Percentiles rank a stretch among this genome's conserved stretches.
Evolutionary conservation across 2,797 vertebrate species (phyloP).

Genomic region (Buphagus erythrorhynchus): DNA sequence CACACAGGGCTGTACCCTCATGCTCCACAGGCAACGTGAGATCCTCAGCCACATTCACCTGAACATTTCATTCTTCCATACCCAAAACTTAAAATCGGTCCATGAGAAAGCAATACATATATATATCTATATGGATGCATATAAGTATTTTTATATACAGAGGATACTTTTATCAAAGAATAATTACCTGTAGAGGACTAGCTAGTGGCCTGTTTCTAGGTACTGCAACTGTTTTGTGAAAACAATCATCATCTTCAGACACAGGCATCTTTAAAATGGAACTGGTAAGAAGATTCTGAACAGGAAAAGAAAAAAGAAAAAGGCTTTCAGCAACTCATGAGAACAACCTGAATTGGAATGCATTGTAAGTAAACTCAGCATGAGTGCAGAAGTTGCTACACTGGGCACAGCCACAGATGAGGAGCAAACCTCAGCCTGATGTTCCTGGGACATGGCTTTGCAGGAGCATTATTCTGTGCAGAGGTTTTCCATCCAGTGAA

Average conservation of each 20-base stretch:
- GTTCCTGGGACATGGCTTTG: not conserved
- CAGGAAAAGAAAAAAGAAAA: not conserved
- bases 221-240: slow-evolving; percentile 85
- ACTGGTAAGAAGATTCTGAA: slow-evolving; percentile 92
- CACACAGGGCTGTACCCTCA: rapidly evolving
- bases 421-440: not conserved
- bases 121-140: not conserved
- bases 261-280: slow-evolving; percentile 87
- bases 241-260: slow-evolving; percentile 87
- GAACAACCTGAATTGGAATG: not conserved
- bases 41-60: not conserved
- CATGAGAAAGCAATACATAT: not conserved
- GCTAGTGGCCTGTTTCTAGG: slow-evolving; percentile 85
- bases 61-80: not conserved
- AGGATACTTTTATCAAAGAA: not conserved
- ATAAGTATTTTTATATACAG: not conserved
- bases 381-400: not conserved
- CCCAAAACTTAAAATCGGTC: not conserved
- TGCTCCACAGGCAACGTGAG: not conserved
- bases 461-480: not conserved
- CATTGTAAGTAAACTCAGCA: not conserved
- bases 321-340: slow-evolving; percentile 8
- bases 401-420: rapidly evolving
- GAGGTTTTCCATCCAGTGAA: not conserved
- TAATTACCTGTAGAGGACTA: slow-evolving; percentile 80